phyloP scores from a whole-genome alignment of 1,140 invertebrate species.

The Drosophila azteca region DNA sequence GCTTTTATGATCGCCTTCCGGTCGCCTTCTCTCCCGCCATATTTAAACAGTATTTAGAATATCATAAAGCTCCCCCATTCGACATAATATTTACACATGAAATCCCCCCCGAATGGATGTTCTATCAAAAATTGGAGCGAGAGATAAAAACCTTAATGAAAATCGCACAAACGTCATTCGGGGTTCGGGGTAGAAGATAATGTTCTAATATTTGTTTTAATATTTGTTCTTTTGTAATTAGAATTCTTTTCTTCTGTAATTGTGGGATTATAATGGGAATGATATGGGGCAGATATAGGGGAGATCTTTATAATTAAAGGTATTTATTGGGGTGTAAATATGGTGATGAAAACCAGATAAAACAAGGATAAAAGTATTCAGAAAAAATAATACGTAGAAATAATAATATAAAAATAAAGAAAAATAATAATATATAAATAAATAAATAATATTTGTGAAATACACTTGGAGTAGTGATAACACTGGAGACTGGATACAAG shows the following conservation, averaged over 20 bases:
- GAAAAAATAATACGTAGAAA: too few species aligned
- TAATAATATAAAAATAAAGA: too few species aligned
- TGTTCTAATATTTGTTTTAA: constrained; percentile 28
- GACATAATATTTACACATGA: constrained; percentile 23
- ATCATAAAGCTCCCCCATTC: constrained; percentile 61
- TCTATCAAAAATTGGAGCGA: constrained; percentile 33
- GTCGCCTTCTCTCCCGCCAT: constrained; percentile 44
- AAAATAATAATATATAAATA: too few species aligned
- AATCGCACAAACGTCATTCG: constrained; percentile 28
- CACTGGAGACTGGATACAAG: too few species aligned
- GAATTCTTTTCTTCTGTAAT: constrained; percentile 14
- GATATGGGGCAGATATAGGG: background rate
- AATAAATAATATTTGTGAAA: too few species aligned
- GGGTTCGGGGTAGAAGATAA: background rate
- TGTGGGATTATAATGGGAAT: background rate
- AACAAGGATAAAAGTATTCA: too few species aligned
- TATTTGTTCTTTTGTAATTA: constrained; percentile 42
- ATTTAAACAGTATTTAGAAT: constrained; percentile 67
- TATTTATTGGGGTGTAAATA: too few species aligned
- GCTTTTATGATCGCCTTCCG: constrained; percentile 73
- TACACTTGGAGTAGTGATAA: too few species aligned
- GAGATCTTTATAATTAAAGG: too few species aligned
- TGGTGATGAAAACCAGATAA: too few species aligned
- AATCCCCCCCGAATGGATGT: constrained; percentile 15
- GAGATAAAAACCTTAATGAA: constrained; percentile 32